Evolutionary conservation across 2,797 vertebrate species (phyloP).

Genomic region (Apodemus agrarius): DNA sequence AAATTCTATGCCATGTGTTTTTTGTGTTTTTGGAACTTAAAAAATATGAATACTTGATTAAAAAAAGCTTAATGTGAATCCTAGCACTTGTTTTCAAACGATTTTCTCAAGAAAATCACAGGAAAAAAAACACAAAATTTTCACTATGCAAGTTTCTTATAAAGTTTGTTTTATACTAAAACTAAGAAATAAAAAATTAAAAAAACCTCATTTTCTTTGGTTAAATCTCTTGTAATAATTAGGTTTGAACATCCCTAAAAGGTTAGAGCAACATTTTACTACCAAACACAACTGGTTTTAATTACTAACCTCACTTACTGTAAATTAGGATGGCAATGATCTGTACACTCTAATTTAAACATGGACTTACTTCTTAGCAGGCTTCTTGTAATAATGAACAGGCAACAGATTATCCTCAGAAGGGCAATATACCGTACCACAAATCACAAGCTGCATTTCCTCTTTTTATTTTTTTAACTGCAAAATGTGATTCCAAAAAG

Average conservation of each 20-base stretch:
- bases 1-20: not conserved
- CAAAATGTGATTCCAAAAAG: conserved; percentile 81
- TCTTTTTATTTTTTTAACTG: conserved; percentile 65
- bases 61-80: not conserved
- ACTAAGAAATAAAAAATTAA: not conserved
- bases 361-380: conserved; percentile 63
- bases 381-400: conserved; percentile 68
- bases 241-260: conserved; percentile 30
- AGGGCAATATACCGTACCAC: conserved; percentile 73
- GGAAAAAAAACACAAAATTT: conserved; percentile 9
- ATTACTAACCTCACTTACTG: conserved; percentile 75
- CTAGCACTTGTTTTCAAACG: conserved; percentile 25
- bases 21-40: not conserved
- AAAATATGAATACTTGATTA: not conserved
- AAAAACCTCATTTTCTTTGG: not conserved
- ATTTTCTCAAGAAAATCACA: not conserved
- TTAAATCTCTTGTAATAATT: conserved; percentile 45
- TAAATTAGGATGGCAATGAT: conserved; percentile 75
- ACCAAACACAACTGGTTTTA: conserved; percentile 68
- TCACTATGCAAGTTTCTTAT: not conserved
- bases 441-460: conserved; percentile 76
- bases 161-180: not conserved
- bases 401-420: conserved; percentile 68
- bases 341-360: conserved; percentile 79
- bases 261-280: not conserved